Percentiles rank a stretch among this genome's conserved stretches.
These are phyloP conservation scores for Himalopsyche tibetana DNA, from an alignment of 2,888 invertebrate species.

Conservation along the genomic window DNA sequence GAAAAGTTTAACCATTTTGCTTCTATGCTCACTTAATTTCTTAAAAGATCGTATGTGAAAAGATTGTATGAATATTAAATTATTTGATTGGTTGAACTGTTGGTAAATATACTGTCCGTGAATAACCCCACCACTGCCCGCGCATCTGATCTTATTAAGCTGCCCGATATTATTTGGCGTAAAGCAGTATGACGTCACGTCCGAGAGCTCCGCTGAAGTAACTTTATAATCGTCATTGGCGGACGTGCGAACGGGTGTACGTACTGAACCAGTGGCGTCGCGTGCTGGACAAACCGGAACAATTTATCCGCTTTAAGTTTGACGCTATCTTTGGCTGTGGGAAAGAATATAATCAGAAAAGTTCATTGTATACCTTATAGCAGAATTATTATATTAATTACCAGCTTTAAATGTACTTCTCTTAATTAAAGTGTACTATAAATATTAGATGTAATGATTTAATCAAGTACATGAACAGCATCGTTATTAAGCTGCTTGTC, in stretches of 20 bases:
- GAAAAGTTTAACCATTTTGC: too few relatives aligned
- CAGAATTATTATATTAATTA: too few relatives aligned
- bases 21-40: too few relatives aligned
- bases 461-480: too few relatives aligned
- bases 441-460: too few relatives aligned
- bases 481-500: too few relatives aligned
- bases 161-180: conserved; percentile 62
- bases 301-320: background rate
- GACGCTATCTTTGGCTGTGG: background rate
- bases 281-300: conserved; percentile 6
- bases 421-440: too few relatives aligned
- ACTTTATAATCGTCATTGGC: conserved; percentile 64
- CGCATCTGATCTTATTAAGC: conserved; percentile 61
- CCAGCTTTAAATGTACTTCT: too few relatives aligned
- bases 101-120: conserved; percentile 1
- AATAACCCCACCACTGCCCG: conserved; percentile 35
- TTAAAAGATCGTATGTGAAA: too few relatives aligned
- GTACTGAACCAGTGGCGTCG: conserved; percentile 2
- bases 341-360: background rate
- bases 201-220: conserved; percentile 57
- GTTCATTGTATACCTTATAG: background rate
- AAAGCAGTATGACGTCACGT: conserved; percentile 64
- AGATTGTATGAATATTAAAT: background rate
- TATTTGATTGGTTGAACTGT: conserved; percentile 21
- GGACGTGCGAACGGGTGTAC: conserved; percentile 59